Evolutionary conservation across 2,113 vertebrate species (phyloP), one percentile per base, ranked within the genome.

Genomic region (Crotalus viridis): DNA sequence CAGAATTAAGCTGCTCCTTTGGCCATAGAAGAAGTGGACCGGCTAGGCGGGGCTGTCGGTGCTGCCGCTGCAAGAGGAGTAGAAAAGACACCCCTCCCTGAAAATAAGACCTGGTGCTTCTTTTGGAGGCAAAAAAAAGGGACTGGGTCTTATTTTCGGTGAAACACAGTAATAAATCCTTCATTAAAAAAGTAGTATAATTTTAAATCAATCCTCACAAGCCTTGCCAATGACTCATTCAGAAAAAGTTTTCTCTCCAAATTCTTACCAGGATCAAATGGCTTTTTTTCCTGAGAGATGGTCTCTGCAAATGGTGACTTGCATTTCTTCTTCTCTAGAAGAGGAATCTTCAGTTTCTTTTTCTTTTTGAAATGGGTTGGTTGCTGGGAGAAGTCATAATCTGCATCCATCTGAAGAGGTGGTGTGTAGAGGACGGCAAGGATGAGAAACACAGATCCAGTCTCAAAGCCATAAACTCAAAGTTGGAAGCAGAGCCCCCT

Each of bases 381-480:
- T 0, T 94, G 97, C 89, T 97, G 97, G 93, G 93, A 97, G 90
- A 98, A 98, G 95, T 99, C 97, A 1, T 98, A 99, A 95, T 99
- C 98, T 0, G 98, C 98, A 0, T 99, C 99, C 99, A 99, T 99
- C 99, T 99, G 92, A 89, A 89, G 2, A 48, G 3, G 74, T 46
- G 24, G 43, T 33, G 3, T 51, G 15, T 13, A 13, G 88, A 51
- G 22, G 22, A 74, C 43, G 39, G 46, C 21, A 93, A 56, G 61
- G 13, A 61, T 1, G 28, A 91, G 48, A n/a, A 74, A 33, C 33
- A 33, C 48, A 1, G 0, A 4, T 33, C 10, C 86, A 13, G 55
- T 12, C 13, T 61, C 90, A 26, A 17, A 3, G n/a, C 4, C 59
- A 22, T 54, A 48, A 89, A 57, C 5, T 8, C 88, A 10, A 7